Base-by-base conservation (phyloP, 2,888 invertebrate genomes). In the Meandrusa payeni region DNA sequence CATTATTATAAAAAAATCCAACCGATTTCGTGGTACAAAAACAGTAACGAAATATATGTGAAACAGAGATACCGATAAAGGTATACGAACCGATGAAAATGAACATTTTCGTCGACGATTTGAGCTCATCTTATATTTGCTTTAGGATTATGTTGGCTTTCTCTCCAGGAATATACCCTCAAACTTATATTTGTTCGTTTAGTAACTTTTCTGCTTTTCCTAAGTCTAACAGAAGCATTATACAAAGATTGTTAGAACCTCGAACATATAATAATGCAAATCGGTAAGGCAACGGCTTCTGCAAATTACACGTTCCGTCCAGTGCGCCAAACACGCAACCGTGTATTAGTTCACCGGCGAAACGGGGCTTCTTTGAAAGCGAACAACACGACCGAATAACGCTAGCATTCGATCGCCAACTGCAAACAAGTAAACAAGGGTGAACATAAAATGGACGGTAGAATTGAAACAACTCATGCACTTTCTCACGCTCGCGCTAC, bases 401-500 rank as follows among this genome's bases (percentile, higher is more conserved):
- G 49, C 54, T 61, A 66, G 64, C 59, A 69, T 64, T 60, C 57
- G 51, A 53, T 57, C 61, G 53, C 61, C 64, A 67, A 65, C 59
- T 56, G 56, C 57, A 58, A 61, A 62, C 57, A 65, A 68, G 66
- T 65, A 62, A 54, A 62, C 45, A 47, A 19, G 57, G 61, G 48
- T 61, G 57, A 64, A 68, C 61, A 64, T 64, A 63, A 59, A 51
- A 50, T 68, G 63, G 61, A 63, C 64, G 63, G 57, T 57, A 64
- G 55, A 66, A 63, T 64, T 52, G 46, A 53, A 53, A 45, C 55
- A 70, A 64, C 62, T 60, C 64, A 64, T 74, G 75, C 72, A 68
- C 64, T 78, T 74, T 85, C 83, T 80, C 82, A 82, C 82, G 81
- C 65, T 70, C 64, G 57, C 61, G 64, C 75, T 74, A 75, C 68